Base-by-base conservation (phyloP, 2,888 invertebrate genomes). In the Sinohyriopsis cumingii region DNA sequence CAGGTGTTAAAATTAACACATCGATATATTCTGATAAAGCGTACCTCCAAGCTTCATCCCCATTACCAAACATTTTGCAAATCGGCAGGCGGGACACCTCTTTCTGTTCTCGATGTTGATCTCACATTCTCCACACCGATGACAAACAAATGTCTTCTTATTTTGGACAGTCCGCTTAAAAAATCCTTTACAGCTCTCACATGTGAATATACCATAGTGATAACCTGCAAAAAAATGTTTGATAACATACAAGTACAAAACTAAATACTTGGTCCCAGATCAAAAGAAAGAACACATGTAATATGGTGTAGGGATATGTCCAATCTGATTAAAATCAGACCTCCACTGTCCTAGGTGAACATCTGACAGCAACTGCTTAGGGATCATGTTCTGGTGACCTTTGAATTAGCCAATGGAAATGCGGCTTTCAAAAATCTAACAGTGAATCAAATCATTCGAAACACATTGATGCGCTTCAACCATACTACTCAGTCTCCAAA, bases 141-240 rank as follows among this genome's bases (percentile, higher is more conserved):
- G 86, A 89, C 98, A 98, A 87, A 96, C 95, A 91, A 98, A 98
- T 90, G 96, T 96, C 92, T 98, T 98, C 82, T 97, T 94, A 90
- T 98, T 98, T 91, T 98, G 98, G n/a, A 98, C 98, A 25, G 98
- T 98, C 74, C 98, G 93, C 91, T 98, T 98, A 92, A 98, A 98
- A 92, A 98, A 98, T 3, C 98, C 98, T 91, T 98, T 98, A 91
- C 98, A 98, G 25, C 96, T 96, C 89, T 98, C 98, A 91, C 98
- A 98, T 19, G 97, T 97, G 91, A 97, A 98, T 84, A 98, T 98
- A 19, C 98, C 98, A 90, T 98, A 98, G 91, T 98, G 98, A 91
- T 98, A 98, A 53, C 98, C 90, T 89, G 82, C 7, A 78, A 78
- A 65, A 63, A 59, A 28, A 28, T 2, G 20, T 54, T 25, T 22